These are phyloP conservation scores for Dusona sp. DNA, from an alignment of 2,888 invertebrate species.

Conservation along the genomic window DNA sequence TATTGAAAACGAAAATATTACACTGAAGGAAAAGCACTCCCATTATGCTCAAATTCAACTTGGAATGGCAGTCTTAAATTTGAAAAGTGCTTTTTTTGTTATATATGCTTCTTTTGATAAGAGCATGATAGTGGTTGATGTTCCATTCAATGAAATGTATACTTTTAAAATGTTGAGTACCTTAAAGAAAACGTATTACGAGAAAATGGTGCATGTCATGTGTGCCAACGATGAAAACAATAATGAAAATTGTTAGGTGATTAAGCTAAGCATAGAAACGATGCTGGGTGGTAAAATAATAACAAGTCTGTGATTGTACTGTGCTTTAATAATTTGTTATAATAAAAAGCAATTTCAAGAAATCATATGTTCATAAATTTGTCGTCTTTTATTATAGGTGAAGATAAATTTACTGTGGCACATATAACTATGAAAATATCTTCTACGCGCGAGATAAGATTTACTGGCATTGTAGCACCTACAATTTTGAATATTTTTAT, in stretches of 20 bases:
- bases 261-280: not conserved
- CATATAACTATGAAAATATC: conserved; percentile 37
- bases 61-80: conserved; percentile 34
- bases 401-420: conserved; percentile 36
- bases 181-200: conserved; percentile 25
- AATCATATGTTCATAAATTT: conserved; percentile 25
- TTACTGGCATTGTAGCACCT: conserved; percentile 18
- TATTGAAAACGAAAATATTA: conserved; percentile 13
- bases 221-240: conserved; percentile 24
- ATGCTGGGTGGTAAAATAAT: not conserved
- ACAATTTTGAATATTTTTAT: conserved; percentile 35
- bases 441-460: conserved; percentile 7
- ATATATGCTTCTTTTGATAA: conserved; percentile 46
- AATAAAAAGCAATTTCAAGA: conserved; percentile 14
- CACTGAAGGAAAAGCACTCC: too few relatives aligned
- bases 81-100: conserved; percentile 34
- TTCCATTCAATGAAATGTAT: conserved; percentile 19
- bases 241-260: conserved; percentile 18
- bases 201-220: conserved; percentile 24
- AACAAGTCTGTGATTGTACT: conserved; percentile 14
- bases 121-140: conserved; percentile 7
- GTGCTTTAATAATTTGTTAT: conserved; percentile 6
- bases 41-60: conserved; percentile 23
- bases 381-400: conserved; percentile 16
- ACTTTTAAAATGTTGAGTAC: conserved; percentile 15